phyloP scores from a whole-genome alignment of 2,113 vertebrate species.

The Chelonoidis abingdonii region DNA sequence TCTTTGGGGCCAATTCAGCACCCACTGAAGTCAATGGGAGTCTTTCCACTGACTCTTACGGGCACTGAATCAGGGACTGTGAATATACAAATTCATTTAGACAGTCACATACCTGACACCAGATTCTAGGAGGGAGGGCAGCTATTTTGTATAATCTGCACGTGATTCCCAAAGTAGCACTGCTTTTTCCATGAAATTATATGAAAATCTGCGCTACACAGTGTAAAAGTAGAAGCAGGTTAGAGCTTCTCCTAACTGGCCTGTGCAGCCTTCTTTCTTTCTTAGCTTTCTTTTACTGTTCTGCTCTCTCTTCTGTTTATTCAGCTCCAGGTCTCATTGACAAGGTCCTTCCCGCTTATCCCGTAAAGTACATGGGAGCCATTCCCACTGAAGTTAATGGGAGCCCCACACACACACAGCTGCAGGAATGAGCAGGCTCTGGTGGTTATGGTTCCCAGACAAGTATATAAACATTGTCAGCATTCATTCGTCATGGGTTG shows the following conservation, averaged over 20 bases:
- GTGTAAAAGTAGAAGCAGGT: background rate
- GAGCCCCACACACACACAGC: background rate
- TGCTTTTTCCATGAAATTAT: background rate
- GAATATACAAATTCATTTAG: background rate
- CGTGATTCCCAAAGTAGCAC: background rate
- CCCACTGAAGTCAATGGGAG: background rate
- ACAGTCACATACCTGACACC: background rate
- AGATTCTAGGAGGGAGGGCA: background rate
- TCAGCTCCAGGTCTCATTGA: background rate
- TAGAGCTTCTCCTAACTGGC: background rate
- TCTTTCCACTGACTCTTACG: background rate
- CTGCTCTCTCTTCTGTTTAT: background rate
- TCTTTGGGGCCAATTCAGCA: background rate
- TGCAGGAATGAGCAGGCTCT: fast-evolving
- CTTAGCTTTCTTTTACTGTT: background rate
- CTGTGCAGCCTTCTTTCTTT: background rate
- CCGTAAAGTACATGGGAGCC: background rate
- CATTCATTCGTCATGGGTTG: background rate
- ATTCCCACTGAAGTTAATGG: background rate
- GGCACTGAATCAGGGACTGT: background rate
- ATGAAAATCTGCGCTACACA: background rate
- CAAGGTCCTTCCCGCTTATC: background rate
- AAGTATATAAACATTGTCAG: background rate
- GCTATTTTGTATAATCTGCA: background rate
- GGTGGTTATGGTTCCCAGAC: background rate